Conservation (phyloP, 2,113 vertebrate genomes). For the Xenus cinereus region DNA sequence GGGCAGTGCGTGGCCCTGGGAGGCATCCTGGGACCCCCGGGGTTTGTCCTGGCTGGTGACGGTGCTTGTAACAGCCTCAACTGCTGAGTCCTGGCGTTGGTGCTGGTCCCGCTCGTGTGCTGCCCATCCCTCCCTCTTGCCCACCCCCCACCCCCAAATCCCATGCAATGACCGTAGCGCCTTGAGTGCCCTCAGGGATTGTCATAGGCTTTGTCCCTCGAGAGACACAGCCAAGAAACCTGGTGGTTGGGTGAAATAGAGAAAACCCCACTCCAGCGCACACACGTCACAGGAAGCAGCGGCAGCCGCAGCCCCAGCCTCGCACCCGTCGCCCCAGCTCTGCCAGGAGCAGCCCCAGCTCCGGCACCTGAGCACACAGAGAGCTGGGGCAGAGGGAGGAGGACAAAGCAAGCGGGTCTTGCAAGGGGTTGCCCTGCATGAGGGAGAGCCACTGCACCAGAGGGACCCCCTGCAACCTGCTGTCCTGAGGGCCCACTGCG, state of each 20-base stretch:
- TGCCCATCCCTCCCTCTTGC: fast-evolving
- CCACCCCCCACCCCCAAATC: not conserved
- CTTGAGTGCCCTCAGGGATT: not conserved
- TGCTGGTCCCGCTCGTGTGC: fast-evolving
- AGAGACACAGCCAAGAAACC: not conserved
- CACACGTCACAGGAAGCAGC: not conserved
- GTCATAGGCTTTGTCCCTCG: not conserved
- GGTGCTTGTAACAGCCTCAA: fast-evolving
- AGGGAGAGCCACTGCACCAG: too few species aligned
- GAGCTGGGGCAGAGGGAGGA: fast-evolving
- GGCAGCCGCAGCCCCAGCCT: not conserved
- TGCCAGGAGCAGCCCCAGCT: not conserved
- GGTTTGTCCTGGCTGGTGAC: not conserved
- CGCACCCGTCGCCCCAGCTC: fast-evolving
- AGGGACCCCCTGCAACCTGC: too few species aligned
- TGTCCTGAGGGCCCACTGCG: fast-evolving
- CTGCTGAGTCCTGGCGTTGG: fast-evolving
- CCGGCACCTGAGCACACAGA: fast-evolving
- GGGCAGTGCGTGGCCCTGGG: not conserved
- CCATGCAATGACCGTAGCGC: fast-evolving
- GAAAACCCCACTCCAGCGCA: fast-evolving
- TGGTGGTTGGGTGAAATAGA: not conserved
- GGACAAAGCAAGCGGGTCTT: not conserved
- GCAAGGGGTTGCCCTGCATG: fast-evolving
- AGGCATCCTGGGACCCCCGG: too few species aligned